A percentile compares a stretch with the other conserved stretches of the same genome.
Conservation (phyloP, 2,797 vertebrate species). For the Anguilla megastoma region DNA sequence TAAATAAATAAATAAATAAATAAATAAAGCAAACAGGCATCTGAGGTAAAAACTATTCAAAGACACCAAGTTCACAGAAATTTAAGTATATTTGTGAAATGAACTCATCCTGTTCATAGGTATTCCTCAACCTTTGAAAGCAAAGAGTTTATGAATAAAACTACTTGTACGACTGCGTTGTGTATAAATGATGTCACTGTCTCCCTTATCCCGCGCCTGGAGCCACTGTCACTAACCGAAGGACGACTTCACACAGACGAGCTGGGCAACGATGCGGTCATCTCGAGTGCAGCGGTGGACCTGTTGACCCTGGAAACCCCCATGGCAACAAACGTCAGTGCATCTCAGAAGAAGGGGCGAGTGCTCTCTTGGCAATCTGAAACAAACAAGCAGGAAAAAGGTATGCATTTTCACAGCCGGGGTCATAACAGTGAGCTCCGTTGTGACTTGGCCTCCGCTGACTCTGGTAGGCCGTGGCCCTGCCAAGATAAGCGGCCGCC, state of each 20-base stretch:
- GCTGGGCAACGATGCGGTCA: background rate
- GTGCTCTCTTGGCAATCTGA: background rate
- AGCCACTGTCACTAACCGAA: background rate
- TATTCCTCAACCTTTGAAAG: background rate
- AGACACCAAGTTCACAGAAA: background rate
- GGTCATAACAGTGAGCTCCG: background rate
- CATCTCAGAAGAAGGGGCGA: background rate
- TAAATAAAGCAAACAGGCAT: background rate
- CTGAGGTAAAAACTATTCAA: background rate
- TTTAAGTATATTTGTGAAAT: background rate
- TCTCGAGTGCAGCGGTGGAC: background rate
- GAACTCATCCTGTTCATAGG: background rate
- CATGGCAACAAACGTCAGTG: background rate
- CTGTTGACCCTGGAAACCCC: background rate
- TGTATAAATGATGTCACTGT: background rate
- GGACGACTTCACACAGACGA: background rate
- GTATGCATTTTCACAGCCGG: background rate
- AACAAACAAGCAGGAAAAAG: background rate
- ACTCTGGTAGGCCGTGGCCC: background rate
- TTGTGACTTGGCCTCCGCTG: slow-evolving; percentile 1
- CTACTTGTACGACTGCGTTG: background rate
- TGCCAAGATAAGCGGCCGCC: slow-evolving; percentile 9
- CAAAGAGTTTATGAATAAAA: background rate
- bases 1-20: background rate
- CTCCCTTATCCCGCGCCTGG: background rate